Percentiles rank a stretch among this genome's conserved stretches.
These are phyloP conservation scores for Naso thynnoides DNA, from an alignment of 2,797 vertebrate genomes.

Conservation along the genomic window DNA sequence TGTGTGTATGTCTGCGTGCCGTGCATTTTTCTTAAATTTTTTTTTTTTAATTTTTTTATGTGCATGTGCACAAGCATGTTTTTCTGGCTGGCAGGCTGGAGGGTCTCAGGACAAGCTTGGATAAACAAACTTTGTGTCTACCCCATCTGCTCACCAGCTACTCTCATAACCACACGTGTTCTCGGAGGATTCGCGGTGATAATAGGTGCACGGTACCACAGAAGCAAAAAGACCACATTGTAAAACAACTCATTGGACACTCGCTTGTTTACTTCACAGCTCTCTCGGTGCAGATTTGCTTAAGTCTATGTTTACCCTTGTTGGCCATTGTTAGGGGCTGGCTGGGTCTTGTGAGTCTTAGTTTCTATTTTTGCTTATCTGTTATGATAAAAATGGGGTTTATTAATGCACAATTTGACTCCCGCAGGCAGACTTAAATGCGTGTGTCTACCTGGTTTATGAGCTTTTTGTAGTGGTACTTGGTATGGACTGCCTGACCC, in stretches of 20 bases:
- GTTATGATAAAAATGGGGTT: slow-evolving; percentile 51
- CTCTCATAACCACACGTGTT: slow-evolving; percentile 70
- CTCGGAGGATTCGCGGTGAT: slow-evolving; percentile 63
- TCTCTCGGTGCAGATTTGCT: slow-evolving; percentile 73
- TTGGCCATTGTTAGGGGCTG: slow-evolving; percentile 61
- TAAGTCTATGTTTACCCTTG: slow-evolving; percentile 64
- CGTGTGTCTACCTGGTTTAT: slow-evolving; percentile 46
- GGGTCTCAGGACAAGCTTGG: slow-evolving; percentile 82
- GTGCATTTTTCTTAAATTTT: neutral
- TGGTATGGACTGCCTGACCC: slow-evolving; percentile 45
- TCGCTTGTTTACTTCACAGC: slow-evolving; percentile 73
- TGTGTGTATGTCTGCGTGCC: slow-evolving; percentile 13
- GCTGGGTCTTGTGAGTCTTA: slow-evolving; percentile 50
- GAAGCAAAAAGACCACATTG: slow-evolving; percentile 63
- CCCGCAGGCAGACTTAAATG: slow-evolving; percentile 49
- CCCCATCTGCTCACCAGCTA: slow-evolving; percentile 78
- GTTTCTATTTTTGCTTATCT: slow-evolving; percentile 58
- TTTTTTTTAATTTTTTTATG: neutral
- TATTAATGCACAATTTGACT: slow-evolving; percentile 64
- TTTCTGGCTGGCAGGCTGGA: slow-evolving; percentile 72
- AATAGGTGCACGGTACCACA: slow-evolving; percentile 60
- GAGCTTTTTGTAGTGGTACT: slow-evolving; percentile 65
- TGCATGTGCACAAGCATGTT: slow-evolving; percentile 58
- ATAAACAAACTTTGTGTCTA: slow-evolving; percentile 78
- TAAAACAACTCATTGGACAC: slow-evolving; percentile 69